Conservation (phyloP, 2,113 vertebrate genomes). For the Cettia cetti region DNA sequence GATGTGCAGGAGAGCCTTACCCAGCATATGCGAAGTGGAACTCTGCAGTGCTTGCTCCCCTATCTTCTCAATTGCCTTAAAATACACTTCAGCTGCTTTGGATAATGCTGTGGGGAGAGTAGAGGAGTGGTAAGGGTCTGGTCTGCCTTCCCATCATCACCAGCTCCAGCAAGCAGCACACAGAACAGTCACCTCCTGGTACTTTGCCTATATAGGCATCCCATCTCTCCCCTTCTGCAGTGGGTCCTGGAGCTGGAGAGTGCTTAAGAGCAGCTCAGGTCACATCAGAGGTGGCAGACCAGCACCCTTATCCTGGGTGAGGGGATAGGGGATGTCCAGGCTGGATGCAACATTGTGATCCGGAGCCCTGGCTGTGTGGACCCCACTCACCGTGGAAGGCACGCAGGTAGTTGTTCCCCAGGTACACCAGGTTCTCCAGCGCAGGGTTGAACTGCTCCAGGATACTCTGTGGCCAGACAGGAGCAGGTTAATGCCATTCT, state of each 20-base stretch:
- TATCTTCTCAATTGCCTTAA: slow-evolving; percentile 85
- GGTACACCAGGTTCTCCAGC: slow-evolving; percentile 86
- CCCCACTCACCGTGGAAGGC: slow-evolving; percentile 85
- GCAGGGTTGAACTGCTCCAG: slow-evolving; percentile 91
- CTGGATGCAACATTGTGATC: neutral
- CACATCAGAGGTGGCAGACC: neutral
- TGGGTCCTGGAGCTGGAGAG: neutral
- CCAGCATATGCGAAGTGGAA: slow-evolving; percentile 80
- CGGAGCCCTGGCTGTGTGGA: neutral
- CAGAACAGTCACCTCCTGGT: neutral
- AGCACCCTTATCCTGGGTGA: neutral
- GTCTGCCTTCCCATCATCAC: neutral
- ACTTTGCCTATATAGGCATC: accelerated
- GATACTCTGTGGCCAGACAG: slow-evolving; percentile 76
- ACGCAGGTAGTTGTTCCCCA: slow-evolving; percentile 89
- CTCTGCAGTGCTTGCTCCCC: slow-evolving; percentile 86
- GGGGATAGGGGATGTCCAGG: no score
- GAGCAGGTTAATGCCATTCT: neutral
- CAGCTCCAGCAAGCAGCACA: neutral
- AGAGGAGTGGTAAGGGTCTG: neutral
- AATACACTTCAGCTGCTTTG: slow-evolving; percentile 86
- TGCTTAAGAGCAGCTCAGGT: neutral
- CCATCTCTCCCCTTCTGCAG: neutral
- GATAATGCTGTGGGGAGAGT: slow-evolving; percentile 75
- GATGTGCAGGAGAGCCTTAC: slow-evolving; percentile 66